Conservation (phyloP, 2,888 invertebrate genomes). For the Pocota personata region DNA sequence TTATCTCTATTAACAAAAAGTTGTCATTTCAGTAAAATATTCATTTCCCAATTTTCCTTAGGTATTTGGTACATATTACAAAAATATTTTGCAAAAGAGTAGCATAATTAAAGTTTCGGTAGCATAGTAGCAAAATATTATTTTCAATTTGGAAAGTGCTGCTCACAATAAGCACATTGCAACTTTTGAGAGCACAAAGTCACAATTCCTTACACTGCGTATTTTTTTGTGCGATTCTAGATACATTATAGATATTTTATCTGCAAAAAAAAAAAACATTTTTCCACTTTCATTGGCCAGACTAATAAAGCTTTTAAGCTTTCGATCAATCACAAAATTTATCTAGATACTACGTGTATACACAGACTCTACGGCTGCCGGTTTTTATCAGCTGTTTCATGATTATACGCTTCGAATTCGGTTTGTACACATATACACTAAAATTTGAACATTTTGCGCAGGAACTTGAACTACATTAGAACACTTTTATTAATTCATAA, state of each 20-base stretch:
- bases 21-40: no score
- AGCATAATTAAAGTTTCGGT: no score
- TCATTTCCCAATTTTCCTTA: no score
- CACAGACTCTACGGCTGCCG: background rate
- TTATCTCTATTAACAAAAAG: no score
- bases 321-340: constrained; percentile 13
- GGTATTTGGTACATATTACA: no score
- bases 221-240: no score
- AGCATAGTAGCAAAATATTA: no score
- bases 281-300: background rate
- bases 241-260: background rate
- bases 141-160: no score
- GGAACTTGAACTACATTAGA: background rate
- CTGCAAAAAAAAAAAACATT: background rate
- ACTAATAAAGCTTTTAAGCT: background rate
- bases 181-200: no score
- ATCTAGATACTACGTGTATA: background rate
- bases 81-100: no score
- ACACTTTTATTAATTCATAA: background rate
- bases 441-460: background rate
- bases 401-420: background rate
- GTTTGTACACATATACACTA: background rate
- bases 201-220: no score
- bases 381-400: constrained; percentile 3
- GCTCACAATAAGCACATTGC: no score